These are phyloP conservation scores for Anthopleura xanthogrammica DNA, from an alignment of 92 coral and sea anemone genomes.

Conservation along the genomic window DNA sequence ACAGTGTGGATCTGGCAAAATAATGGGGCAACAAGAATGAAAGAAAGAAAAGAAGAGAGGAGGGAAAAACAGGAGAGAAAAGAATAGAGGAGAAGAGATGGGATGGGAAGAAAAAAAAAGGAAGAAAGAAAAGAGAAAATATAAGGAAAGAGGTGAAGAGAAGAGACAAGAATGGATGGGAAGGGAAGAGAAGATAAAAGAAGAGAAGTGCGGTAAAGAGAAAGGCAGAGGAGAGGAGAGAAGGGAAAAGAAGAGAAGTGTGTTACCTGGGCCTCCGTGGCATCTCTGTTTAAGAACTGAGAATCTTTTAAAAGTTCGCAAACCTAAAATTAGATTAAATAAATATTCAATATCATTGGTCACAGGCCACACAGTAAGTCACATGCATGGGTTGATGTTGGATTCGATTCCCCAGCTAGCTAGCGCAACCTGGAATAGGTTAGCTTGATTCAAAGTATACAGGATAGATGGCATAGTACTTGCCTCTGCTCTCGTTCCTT, in stretches of 20 bases:
- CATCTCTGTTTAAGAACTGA: conserved; percentile 85
- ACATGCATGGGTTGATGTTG: background rate
- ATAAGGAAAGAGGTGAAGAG: background rate
- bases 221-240: background rate
- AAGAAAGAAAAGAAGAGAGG: background rate
- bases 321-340: conserved; percentile 47
- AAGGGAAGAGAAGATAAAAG: background rate
- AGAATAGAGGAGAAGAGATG: background rate
- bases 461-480: background rate
- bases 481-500: conserved; percentile 99
- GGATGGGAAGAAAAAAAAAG: background rate
- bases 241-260: background rate
- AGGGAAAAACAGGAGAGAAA: too few species aligned
- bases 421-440: too few species aligned
- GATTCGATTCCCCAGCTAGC: background rate
- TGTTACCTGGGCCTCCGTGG: conserved; percentile 93
- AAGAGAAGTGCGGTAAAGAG: background rate
- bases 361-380: background rate
- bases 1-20: conserved; percentile 87
- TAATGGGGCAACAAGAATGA: background rate
- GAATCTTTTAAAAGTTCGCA: conserved; percentile 96
- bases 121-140: background rate
- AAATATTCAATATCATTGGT: background rate
- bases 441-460: too few species aligned
- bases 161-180: background rate